Evolutionary conservation across 2,797 vertebrate genomes (phyloP).

Genomic region (Botia almorhae): DNA sequence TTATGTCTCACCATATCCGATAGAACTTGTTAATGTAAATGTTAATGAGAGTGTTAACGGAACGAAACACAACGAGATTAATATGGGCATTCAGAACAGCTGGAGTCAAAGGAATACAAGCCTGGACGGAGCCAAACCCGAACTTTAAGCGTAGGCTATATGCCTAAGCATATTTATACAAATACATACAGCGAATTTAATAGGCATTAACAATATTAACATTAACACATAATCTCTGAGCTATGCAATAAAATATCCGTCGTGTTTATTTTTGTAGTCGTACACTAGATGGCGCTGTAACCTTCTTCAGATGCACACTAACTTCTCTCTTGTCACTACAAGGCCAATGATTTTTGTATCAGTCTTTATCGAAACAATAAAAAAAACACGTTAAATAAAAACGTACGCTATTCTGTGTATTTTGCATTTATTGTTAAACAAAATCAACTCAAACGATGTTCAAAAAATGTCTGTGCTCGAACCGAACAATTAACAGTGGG

Average conservation of each 20-base stretch:
- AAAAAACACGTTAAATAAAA: not conserved
- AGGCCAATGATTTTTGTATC: not conserved
- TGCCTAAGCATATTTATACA: not conserved
- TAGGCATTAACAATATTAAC: not conserved
- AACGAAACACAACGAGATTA: slow-evolving; percentile 43
- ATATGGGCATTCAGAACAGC: slow-evolving; percentile 13
- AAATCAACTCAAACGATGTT: too few relatives aligned
- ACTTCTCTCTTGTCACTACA: slow-evolving; percentile 5
- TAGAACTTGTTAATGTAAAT: not conserved
- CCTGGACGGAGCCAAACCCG: not conserved
- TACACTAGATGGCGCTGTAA: slow-evolving; percentile 37
- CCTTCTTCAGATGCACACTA: not conserved
- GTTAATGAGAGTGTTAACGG: not conserved
- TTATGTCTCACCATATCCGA: not conserved
- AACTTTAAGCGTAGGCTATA: not conserved
- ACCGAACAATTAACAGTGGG: too few relatives aligned
- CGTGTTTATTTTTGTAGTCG: not conserved
- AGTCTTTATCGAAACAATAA: not conserved
- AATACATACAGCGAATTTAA: not conserved
- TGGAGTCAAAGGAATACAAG: not conserved
- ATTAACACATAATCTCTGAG: not conserved
- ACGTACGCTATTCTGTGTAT: not conserved
- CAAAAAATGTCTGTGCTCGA: not conserved
- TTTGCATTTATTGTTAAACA: not conserved
- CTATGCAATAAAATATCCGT: not conserved